Conservation (phyloP, 2,797 vertebrate species). For the Enteromius radiatus region DNA sequence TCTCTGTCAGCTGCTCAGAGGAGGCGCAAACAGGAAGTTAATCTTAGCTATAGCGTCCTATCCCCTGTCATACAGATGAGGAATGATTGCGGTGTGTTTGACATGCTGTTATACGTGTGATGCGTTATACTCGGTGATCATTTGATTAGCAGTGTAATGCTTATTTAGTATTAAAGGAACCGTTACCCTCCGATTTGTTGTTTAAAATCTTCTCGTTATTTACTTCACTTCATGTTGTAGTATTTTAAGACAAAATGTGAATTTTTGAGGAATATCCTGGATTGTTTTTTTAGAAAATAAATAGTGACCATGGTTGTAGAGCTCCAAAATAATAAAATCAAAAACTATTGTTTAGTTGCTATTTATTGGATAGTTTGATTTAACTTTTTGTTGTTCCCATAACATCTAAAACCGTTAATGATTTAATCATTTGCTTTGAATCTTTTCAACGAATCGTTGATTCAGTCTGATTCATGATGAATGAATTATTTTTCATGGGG, state of each 20-base stretch:
- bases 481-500: background rate
- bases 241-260: background rate
- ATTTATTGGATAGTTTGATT: too few species aligned
- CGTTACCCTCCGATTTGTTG: background rate
- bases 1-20: conserved; percentile 51
- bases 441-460: background rate
- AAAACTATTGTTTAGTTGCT: background rate
- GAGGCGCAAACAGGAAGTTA: conserved; percentile 55
- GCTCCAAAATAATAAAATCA: background rate
- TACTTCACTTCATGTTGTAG: background rate
- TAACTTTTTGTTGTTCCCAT: background rate
- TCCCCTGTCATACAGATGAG: conserved; percentile 40
- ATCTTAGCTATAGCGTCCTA: conserved; percentile 51
- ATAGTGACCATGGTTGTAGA: background rate
- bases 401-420: background rate
- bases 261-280: background rate
- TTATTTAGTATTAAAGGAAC: conserved; percentile 29
- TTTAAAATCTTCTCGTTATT: background rate
- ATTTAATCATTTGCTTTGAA: background rate
- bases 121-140: conserved; percentile 27
- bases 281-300: background rate
- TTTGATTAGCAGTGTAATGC: conserved; percentile 27
- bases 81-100: conserved; percentile 54
- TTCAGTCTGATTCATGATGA: background rate
- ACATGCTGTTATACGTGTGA: conserved; percentile 37